Evolutionary conservation across 1,140 invertebrate species (phyloP).

Genomic region (Papilio aristodemus): DNA sequence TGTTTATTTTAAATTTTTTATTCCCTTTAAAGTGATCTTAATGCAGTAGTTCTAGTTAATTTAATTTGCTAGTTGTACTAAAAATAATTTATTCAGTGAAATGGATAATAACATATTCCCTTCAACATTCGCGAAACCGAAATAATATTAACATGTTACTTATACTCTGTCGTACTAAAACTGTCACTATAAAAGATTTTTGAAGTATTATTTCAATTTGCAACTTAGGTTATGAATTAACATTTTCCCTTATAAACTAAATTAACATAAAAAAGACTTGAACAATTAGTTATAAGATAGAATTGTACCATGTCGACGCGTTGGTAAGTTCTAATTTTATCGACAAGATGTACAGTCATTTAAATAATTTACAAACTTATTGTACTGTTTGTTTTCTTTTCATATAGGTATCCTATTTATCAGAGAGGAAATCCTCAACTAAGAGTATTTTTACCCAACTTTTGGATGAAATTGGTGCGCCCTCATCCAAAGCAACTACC

Average conservation of each 20-base stretch:
- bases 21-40: too few species aligned
- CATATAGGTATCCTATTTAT: conserved; percentile 90
- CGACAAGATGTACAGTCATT: background rate
- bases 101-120: too few species aligned
- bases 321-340: conserved; percentile 1
- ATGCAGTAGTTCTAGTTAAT: too few species aligned
- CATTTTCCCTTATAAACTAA: background rate
- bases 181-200: conserved; percentile 21
- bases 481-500: conserved; percentile 83
- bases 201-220: background rate
- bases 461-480: conserved; percentile 95
- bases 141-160: too few species aligned
- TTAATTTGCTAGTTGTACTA: too few species aligned
- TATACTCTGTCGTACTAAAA: background rate
- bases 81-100: too few species aligned
- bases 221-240: background rate
- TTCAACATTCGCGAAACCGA: too few species aligned
- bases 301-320: background rate
- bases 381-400: conserved; percentile 26
- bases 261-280: background rate
- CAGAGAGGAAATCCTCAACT: conserved; percentile 94
- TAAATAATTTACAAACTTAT: background rate
- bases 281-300: background rate
- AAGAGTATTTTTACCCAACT: conserved; percentile 94
- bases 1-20: too few species aligned